A percentile compares a stretch with the other conserved stretches of the same genome.
Evolutionary conservation across 2,888 invertebrate genomes (phyloP).

Genomic region (Nephrocerus scutellatus): DNA sequence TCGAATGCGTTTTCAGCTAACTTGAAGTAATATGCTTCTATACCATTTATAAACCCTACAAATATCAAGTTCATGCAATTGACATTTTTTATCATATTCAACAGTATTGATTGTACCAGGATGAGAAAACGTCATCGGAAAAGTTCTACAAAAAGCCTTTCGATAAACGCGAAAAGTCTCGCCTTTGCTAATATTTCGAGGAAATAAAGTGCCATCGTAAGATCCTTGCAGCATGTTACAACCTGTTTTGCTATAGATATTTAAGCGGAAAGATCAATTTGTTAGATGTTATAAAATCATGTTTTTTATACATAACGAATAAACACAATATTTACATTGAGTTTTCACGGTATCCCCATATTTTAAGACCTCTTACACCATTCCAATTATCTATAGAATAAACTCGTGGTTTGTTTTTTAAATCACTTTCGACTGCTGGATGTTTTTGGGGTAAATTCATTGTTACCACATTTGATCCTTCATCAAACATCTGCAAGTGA

Average conservation of each 20-base stretch:
- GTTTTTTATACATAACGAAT: background rate
- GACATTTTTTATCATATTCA: background rate
- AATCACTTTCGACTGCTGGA: slow-evolving; percentile 35
- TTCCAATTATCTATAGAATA: slow-evolving; percentile 60
- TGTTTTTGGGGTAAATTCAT: slow-evolving; percentile 49
- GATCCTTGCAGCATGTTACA: slow-evolving; percentile 64
- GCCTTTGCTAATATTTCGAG: slow-evolving; percentile 53
- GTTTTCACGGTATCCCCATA: slow-evolving; percentile 56
- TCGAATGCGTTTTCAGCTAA: slow-evolving; percentile 57
- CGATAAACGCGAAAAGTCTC: slow-evolving; percentile 59
- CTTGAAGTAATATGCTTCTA: slow-evolving; percentile 56
- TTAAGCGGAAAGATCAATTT: background rate
- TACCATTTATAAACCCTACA: slow-evolving; percentile 47
- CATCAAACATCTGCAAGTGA: slow-evolving; percentile 55
- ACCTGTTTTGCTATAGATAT: slow-evolving; percentile 48
- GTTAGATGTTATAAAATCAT: background rate
- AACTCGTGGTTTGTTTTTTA: slow-evolving; percentile 24
- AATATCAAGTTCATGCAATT: background rate
- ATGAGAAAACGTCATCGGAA: slow-evolving; percentile 52
- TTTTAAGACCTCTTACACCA: slow-evolving; percentile 56
- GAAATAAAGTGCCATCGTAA: slow-evolving; percentile 68
- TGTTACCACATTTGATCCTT: slow-evolving; percentile 54
- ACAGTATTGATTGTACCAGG: slow-evolving; percentile 25
- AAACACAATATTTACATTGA: slow-evolving; percentile 33
- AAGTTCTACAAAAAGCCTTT: slow-evolving; percentile 67